These are phyloP conservation scores for Calidris pugnax DNA, from an alignment of 2,113 vertebrate species.

Conservation along the genomic window DNA sequence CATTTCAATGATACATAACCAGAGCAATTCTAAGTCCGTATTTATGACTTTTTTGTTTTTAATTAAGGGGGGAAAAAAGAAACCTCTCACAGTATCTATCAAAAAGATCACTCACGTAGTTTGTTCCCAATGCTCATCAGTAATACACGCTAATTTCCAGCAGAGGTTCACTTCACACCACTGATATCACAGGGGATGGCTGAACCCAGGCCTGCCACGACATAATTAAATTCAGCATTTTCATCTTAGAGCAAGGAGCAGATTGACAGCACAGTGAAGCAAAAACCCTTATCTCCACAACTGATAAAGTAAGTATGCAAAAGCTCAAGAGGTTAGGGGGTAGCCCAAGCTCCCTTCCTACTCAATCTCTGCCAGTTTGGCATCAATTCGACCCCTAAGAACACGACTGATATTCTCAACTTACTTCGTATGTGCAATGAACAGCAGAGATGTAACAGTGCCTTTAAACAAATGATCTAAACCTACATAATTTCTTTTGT, in stretches of 20 bases:
- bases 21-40: background rate
- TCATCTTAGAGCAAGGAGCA: background rate
- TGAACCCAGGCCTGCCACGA: background rate
- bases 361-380: constrained; percentile 17
- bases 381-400: background rate
- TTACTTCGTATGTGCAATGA: background rate
- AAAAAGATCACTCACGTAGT: background rate
- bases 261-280: background rate
- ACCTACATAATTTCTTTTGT: background rate
- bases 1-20: background rate
- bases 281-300: constrained; percentile 30
- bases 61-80: fast-evolving
- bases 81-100: background rate
- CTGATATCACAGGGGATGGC: background rate
- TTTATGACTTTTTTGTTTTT: background rate
- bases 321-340: background rate
- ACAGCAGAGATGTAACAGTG: background rate
- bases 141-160: background rate
- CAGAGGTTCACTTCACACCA: background rate
- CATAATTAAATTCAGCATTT: constrained; percentile 21
- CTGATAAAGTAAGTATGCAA: constrained; percentile 29
- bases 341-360: background rate
- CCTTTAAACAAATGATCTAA: background rate
- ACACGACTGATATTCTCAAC: background rate
- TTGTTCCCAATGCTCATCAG: background rate